Evolutionary conservation across 2,888 invertebrate genomes (phyloP).

Genomic region (Drosophila acutilabella): DNA sequence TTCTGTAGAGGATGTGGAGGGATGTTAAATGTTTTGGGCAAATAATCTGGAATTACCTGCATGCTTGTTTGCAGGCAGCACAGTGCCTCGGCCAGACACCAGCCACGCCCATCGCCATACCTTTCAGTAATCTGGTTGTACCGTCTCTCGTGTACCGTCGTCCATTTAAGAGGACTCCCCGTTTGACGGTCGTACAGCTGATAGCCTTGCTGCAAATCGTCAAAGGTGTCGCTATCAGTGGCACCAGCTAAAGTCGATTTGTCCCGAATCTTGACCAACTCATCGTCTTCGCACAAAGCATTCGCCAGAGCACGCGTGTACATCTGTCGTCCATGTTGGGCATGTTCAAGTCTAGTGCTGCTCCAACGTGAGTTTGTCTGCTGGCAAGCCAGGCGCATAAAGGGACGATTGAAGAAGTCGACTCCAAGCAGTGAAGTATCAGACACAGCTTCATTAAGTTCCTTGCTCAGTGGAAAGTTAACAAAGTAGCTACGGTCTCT

Average conservation of each 20-base stretch:
- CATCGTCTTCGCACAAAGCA: slow-evolving; percentile 86
- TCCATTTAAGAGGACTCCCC: slow-evolving; percentile 62
- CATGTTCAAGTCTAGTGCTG: slow-evolving; percentile 68
- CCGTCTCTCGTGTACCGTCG: slow-evolving; percentile 48
- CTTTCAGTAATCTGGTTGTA: slow-evolving; percentile 58
- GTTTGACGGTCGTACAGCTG: slow-evolving; percentile 58
- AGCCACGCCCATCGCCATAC: slow-evolving; percentile 67
- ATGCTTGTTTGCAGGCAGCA: slow-evolving; percentile 85
- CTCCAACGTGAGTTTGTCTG: slow-evolving; percentile 87
- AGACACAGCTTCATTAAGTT: slow-evolving; percentile 84
- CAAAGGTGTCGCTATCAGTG: slow-evolving; percentile 39
- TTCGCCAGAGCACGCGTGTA: slow-evolving; percentile 88
- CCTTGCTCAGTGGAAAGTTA: slow-evolving; percentile 89
- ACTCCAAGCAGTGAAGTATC: slow-evolving; percentile 62
- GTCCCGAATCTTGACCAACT: slow-evolving; percentile 26
- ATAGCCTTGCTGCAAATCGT: slow-evolving; percentile 52
- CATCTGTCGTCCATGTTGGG: slow-evolving; percentile 85
- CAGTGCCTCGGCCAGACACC: slow-evolving; percentile 82
- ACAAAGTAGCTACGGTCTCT: slow-evolving; percentile 84
- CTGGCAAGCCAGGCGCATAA: slow-evolving; percentile 91
- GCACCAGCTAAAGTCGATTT: not conserved
- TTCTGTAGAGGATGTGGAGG: slow-evolving; percentile 84
- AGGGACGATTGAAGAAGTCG: slow-evolving; percentile 87
- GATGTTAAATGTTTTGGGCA: not conserved
- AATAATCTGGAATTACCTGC: slow-evolving; percentile 83